phyloP scores from a whole-genome alignment of 2,797 vertebrate genomes.

The Taeniopygia guttata region DNA sequence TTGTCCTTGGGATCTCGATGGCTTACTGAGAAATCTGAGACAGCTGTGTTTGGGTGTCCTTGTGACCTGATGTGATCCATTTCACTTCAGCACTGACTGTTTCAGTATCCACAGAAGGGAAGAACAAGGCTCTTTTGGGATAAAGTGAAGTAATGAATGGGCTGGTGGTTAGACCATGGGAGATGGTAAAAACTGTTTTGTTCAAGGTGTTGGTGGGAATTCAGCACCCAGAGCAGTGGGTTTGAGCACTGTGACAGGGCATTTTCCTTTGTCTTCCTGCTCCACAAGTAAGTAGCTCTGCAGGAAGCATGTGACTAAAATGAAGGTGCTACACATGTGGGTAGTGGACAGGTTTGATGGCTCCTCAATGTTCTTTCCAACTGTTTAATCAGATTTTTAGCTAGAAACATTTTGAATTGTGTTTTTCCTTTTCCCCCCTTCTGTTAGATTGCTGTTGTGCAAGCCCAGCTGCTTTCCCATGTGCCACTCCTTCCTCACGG shows the following conservation, averaged over 20 bases:
- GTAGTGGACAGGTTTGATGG: not conserved
- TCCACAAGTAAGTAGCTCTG: not conserved
- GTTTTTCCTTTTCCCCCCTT: not conserved
- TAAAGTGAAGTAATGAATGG: not conserved
- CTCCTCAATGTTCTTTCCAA: not conserved
- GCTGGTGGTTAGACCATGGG: not conserved
- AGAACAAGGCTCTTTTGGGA: not conserved
- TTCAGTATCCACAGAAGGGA: not conserved
- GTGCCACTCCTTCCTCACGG: not conserved
- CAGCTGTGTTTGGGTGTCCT: not conserved
- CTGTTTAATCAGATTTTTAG: not conserved
- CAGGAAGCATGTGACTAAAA: not conserved
- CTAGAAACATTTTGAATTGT: not conserved
- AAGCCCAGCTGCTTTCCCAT: not conserved
- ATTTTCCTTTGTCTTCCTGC: not conserved
- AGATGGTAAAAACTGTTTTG: not conserved
- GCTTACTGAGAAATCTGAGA: not conserved
- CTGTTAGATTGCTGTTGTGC: not conserved
- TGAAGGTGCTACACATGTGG: fast-evolving
- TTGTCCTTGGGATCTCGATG: not conserved
- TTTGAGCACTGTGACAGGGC: not conserved
- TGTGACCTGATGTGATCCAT: not conserved
- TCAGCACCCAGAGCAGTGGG: not conserved
- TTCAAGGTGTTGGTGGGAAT: not conserved
- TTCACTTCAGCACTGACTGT: not conserved